Base-by-base conservation (phyloP, 2,797 vertebrate genomes). In the Acipenser ruthenus region DNA sequence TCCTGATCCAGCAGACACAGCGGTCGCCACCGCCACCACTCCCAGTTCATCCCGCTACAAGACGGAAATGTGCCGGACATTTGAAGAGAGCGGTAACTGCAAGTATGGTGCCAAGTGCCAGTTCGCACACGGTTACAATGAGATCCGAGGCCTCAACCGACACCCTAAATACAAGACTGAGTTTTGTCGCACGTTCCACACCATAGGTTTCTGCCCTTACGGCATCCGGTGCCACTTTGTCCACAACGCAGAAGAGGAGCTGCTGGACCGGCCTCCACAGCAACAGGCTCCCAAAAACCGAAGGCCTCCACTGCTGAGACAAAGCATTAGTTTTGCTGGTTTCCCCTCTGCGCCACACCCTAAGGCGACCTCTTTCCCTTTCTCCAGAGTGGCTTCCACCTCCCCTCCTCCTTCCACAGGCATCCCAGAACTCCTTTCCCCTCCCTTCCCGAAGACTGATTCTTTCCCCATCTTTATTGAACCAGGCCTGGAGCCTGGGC, bases 101-200 rank as follows among this genome's bases (percentile, higher is more conserved):
- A 91, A 91, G 72, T 92, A 92, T 0, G 90, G 90, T 0, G 77
- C 82, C 2, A 92, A 90, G 77, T 92, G 90, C 75, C 91, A 92
- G 81, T 92, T 92, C 13, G 91, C 91, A 5, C 90, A 92, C 0
- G 91, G 91, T 3, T 1, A 23, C 0, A 81, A 88, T 0, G 91
- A 92, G 79, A 82, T 91, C 48, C 86, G 90, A 0, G 88, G 88
- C 51, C 85, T 91, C 0, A 89, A 71, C 75, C 73, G 91, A 1
- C 91, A 93, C 52, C 90, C 91, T 0, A 92, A 92, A 53, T 92
- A 92, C 74, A 93, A 93, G 75, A 93, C 91, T 0, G 90, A 91
- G 77, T 84, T 83, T 0, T 93, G 91, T 47, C 87, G 89, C 11
- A 92, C 90, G 0, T 93, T 91, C 70, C 91, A 93, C 78, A 90